Conservation (phyloP, 2,888 invertebrate genomes). For the Troides aeacus region DNA sequence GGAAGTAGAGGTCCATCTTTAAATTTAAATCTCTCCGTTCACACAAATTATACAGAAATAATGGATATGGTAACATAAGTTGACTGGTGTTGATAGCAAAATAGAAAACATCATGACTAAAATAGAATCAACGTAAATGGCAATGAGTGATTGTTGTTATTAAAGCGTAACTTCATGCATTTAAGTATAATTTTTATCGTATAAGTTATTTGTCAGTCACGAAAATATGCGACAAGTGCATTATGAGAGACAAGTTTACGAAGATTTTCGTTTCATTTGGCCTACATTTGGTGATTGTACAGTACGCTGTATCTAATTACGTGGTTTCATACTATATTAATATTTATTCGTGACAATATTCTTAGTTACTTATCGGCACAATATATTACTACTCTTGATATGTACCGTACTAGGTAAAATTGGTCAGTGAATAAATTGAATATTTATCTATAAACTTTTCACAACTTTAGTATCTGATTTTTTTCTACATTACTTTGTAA, state of each 20-base stretch:
- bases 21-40: no score
- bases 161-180: not conserved
- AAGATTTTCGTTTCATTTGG: slow-evolving; percentile 14
- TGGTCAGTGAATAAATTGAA: slow-evolving; percentile 11
- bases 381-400: slow-evolving; percentile 13
- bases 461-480: not conserved
- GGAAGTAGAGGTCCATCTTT: no score
- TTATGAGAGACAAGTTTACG: not conserved
- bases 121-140: not conserved
- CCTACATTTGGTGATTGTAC: slow-evolving; percentile 24
- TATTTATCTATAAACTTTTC: slow-evolving; percentile 7
- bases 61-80: no score
- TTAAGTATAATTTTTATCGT: not conserved
- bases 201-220: not conserved
- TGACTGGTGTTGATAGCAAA: no score
- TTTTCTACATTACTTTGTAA: not conserved
- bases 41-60: no score
- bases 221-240: slow-evolving; percentile 1
- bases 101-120: not conserved
- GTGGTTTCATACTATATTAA: slow-evolving; percentile 23
- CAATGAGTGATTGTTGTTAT: not conserved
- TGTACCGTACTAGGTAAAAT: slow-evolving; percentile 6
- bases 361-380: slow-evolving; percentile 18
- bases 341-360: slow-evolving; percentile 24
- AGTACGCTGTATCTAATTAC: slow-evolving; percentile 21